A percentile compares a stretch with the other conserved stretches of the same genome.
These are phyloP conservation scores for Alfaro cultratus DNA, from an alignment of 2,797 vertebrate genomes.

Conservation along the genomic window DNA sequence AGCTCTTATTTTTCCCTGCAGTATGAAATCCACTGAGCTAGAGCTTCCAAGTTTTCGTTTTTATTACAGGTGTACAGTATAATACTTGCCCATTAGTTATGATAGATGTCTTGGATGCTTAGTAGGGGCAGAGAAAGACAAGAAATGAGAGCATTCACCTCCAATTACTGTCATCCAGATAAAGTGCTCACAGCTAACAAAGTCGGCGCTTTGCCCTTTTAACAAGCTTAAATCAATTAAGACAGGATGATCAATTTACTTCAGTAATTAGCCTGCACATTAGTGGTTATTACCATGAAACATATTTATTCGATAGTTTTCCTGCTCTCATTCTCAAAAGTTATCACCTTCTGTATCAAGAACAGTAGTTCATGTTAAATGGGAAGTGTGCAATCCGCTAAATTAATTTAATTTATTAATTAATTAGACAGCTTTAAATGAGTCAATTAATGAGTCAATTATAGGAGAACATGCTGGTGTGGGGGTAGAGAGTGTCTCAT, in stretches of 20 bases:
- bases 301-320: slow-evolving; percentile 60
- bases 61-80: slow-evolving; percentile 17
- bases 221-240: slow-evolving; percentile 76
- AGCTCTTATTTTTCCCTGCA: background rate
- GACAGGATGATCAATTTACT: slow-evolving; percentile 73
- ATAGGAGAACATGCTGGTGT: slow-evolving; percentile 39
- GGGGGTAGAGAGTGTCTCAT: slow-evolving; percentile 27
- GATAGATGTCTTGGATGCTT: slow-evolving; percentile 46
- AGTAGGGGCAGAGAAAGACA: slow-evolving; percentile 47
- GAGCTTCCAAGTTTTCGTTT: slow-evolving; percentile 7
- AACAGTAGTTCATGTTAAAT: slow-evolving; percentile 44
- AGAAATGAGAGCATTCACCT: slow-evolving; percentile 65
- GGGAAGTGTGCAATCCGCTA: slow-evolving; percentile 65
- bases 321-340: slow-evolving; percentile 41
- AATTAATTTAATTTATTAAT: slow-evolving; percentile 78
- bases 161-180: slow-evolving; percentile 66
- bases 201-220: slow-evolving; percentile 55
- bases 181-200: slow-evolving; percentile 54
- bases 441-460: slow-evolving; percentile 75
- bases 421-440: slow-evolving; percentile 74
- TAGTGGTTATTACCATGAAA: slow-evolving; percentile 69
- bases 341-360: slow-evolving; percentile 35
- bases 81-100: slow-evolving; percentile 34
- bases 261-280: slow-evolving; percentile 68
- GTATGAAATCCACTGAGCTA: background rate